A percentile compares a stretch with the other conserved stretches of the same genome.
These are phyloP conservation scores for Hedya salicella DNA, from an alignment of 2,888 invertebrate genomes.

Conservation along the genomic window DNA sequence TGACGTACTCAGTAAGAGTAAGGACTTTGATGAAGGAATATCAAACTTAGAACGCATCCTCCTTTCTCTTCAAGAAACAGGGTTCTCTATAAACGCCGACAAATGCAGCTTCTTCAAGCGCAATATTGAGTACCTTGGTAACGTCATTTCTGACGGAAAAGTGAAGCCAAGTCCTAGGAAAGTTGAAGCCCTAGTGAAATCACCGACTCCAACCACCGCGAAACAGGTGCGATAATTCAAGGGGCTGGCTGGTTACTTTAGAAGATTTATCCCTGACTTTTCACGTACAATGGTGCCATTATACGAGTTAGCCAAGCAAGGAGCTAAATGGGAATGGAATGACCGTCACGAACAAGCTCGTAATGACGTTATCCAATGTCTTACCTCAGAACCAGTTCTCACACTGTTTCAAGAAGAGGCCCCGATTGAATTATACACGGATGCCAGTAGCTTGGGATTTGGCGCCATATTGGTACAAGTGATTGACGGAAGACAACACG, in stretches of 20 bases:
- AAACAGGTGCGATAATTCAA: conserved; percentile 48
- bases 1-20: conserved; percentile 37
- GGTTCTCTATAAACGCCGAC: conserved; percentile 38
- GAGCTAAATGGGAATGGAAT: conserved; percentile 42
- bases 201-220: conserved; percentile 38
- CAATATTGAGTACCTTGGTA: conserved; percentile 42
- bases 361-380: conserved; percentile 27
- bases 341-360: conserved; percentile 33
- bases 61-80: conserved; percentile 24
- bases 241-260: conserved; percentile 48
- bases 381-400: conserved; percentile 15
- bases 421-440: no score
- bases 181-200: conserved; percentile 34
- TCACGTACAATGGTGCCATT: conserved; percentile 35
- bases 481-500: background rate
- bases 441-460: conserved; percentile 28
- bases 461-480: conserved; percentile 44
- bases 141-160: conserved; percentile 17
- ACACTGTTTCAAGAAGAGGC: no score
- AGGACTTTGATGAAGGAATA: conserved; percentile 38
- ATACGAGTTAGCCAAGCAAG: conserved; percentile 29
- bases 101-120: conserved; percentile 46
- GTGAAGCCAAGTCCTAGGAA: conserved; percentile 40
- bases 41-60: conserved; percentile 30
- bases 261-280: conserved; percentile 43